Conservation (phyloP, 2,888 invertebrate species). For the Dasysyrphus tricinctus region DNA sequence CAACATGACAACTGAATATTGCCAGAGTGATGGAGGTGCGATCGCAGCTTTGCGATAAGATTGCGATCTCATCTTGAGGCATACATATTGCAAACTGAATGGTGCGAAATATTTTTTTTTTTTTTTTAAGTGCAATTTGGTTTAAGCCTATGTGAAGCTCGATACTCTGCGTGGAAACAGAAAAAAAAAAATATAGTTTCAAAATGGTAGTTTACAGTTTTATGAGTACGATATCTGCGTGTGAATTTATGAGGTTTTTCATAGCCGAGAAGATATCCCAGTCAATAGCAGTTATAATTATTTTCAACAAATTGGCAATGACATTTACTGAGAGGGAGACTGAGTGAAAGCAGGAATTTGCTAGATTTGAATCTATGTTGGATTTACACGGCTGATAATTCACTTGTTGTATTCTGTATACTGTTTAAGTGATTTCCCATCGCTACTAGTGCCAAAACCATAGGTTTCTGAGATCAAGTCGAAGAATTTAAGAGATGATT, state of each 20-base stretch:
- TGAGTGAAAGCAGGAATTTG: neutral
- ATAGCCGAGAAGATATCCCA: neutral
- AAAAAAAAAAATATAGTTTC: neutral
- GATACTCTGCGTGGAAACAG: conserved; percentile 6
- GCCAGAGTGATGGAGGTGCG: conserved; percentile 67
- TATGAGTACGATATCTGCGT: conserved; percentile 13
- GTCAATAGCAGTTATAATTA: conserved; percentile 8
- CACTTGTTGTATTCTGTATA: no score
- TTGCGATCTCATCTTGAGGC: conserved; percentile 45
- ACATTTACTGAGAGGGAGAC: neutral
- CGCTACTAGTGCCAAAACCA: no score
- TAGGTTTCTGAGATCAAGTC: no score
- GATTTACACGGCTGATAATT: neutral
- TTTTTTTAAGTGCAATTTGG: conserved; percentile 34
- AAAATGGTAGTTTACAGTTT: conserved; percentile 31
- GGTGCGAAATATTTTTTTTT: conserved; percentile 19
- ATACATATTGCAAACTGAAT: conserved; percentile 12
- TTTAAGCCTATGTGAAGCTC: conserved; percentile 24
- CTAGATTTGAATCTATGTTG: neutral
- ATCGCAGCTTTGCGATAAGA: conserved; percentile 53
- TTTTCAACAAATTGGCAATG: conserved; percentile 1
- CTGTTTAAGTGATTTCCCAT: no score
- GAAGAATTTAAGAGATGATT: no score
- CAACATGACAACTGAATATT: conserved; percentile 72
- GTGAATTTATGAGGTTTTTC: conserved; percentile 22